Base-by-base conservation (phyloP, 2,888 invertebrate genomes). In the Osmoderma eremita region DNA sequence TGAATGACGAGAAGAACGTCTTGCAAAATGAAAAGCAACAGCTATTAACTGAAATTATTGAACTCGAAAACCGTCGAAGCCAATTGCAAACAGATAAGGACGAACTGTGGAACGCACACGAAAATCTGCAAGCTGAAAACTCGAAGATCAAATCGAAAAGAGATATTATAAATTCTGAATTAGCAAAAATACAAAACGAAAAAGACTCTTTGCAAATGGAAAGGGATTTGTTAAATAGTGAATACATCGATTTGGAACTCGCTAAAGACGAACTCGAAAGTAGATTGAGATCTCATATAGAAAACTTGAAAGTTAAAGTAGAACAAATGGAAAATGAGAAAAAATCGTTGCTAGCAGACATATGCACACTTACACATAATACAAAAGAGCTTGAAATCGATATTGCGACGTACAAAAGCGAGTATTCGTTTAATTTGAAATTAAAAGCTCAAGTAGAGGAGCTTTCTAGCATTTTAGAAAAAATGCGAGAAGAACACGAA, bases 11-110 rank as follows among this genome's bases (percentile, higher is more conserved):
- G 22, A 38, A 56, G 17, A 12, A 8, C 3, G 18, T 13, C 13
- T 42, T 63, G 18, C 42, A 42, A 39, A 30, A 15, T 3, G 53
- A 65, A 58, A 65, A 58, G 39, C 58, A 58, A n/a, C 6, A 48
- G 38, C 6, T 65, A 15, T 58, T 56, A 13, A 48, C 4, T 6
- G 49, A 65, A 45, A 45, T 56, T 15, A 45, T 65, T 6, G 54
- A 65, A 54, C 13, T 30, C 4, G 38, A 45, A 48, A 51, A 51
- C 24, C 38, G 51, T 5, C n/a, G 18, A n/a, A 42, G 58, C 15
- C 24, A 30, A 45, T 0, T 42, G 17, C 51, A 41, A 30, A 42
- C 10, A 30, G 51, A 63, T 22, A 53, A 51, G 17, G 51, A 53
- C 13, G 63, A 63, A 22, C 38, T 63, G 12, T 20, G 17, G 15